These are phyloP conservation scores for Drosophila sp. DNA, from an alignment of 1,140 invertebrate genomes.

Conservation along the genomic window DNA sequence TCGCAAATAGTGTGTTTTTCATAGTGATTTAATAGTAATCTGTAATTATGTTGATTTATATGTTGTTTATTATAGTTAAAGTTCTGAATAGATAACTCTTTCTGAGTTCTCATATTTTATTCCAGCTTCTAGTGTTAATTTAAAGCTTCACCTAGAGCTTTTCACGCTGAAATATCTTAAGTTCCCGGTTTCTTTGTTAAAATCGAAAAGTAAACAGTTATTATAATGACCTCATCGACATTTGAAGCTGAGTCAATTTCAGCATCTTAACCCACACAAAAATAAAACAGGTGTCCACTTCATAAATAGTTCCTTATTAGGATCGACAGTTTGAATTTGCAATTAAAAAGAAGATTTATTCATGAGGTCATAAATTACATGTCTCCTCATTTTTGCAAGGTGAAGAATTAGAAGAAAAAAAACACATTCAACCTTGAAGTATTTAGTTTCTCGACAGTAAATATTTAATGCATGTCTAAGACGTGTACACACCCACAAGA, in stretches of 20 bases:
- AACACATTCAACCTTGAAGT: slow-evolving; percentile 25
- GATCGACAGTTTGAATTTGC: not conserved
- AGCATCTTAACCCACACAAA: slow-evolving; percentile 18
- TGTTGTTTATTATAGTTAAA: not conserved
- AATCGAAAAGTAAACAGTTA: not conserved
- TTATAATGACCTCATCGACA: slow-evolving; percentile 38
- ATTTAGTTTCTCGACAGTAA: slow-evolving; percentile 11
- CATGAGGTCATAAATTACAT: not conserved
- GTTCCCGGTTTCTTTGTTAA: slow-evolving; percentile 3
- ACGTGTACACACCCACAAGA: not conserved
- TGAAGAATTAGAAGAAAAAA: slow-evolving; percentile 24
- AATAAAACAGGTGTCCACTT: slow-evolving; percentile 17
- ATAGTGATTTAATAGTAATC: slow-evolving; percentile 13
- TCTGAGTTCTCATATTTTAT: not conserved
- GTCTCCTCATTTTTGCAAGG: not conserved
- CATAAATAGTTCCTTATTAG: slow-evolving; percentile 24
- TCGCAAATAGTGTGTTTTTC: slow-evolving; percentile 10
- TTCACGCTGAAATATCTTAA: not conserved
- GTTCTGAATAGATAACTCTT: not conserved
- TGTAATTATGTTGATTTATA: not conserved
- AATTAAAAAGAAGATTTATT: not conserved
- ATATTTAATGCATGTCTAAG: not conserved
- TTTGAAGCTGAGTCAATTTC: slow-evolving; percentile 18
- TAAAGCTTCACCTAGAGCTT: not conserved
- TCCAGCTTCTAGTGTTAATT: not conserved